Conservation (phyloP, 2,113 vertebrate species). For the Leptodactylus fuscus region DNA sequence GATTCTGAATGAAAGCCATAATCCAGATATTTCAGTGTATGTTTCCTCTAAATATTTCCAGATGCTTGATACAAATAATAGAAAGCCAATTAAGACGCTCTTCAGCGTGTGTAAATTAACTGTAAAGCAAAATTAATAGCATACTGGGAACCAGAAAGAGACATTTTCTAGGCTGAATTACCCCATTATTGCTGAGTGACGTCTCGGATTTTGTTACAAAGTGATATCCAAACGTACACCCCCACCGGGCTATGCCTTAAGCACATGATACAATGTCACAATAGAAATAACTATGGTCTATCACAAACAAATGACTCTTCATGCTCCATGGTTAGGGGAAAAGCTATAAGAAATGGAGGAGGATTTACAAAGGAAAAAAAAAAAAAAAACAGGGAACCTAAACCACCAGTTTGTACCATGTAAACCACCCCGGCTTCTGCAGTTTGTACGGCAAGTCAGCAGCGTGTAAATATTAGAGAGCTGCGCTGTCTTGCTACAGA, state of each 20-base stretch:
- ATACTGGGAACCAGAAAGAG: background rate
- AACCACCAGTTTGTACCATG: no score
- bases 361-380: no score
- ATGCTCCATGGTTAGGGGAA: background rate
- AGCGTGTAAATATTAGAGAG: no score
- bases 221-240: no score
- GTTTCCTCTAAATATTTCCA: slow-evolving; percentile 19
- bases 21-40: background rate
- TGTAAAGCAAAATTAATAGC: slow-evolving; percentile 9
- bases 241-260: background rate
- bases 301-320: background rate
- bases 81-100: background rate
- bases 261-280: background rate
- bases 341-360: no score
- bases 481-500: no score
- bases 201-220: background rate
- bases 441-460: no score
- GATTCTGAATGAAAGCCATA: background rate
- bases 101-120: slow-evolving; percentile 17
- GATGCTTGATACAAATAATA: slow-evolving; percentile 8
- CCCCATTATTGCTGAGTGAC: background rate
- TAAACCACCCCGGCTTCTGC: no score
- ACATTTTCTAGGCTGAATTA: background rate
- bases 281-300: background rate
- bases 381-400: no score